Evolutionary conservation across 2,113 vertebrate genomes (phyloP).

Genomic region (Orthonyx spaldingii): DNA sequence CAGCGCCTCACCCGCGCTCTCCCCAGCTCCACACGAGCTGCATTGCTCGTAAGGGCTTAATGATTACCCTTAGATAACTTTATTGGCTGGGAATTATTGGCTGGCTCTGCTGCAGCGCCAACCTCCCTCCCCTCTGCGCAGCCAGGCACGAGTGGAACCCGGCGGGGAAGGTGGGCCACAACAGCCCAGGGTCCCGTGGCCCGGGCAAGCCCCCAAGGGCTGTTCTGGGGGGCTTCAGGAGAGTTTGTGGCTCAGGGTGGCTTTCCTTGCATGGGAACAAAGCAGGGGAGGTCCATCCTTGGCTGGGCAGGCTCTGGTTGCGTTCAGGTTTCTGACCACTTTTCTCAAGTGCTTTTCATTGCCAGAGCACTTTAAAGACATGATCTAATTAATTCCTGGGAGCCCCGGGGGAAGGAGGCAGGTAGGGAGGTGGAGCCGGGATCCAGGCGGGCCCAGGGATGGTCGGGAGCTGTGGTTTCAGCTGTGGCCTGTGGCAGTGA

Average conservation of each 20-base stretch:
- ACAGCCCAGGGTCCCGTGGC: rapidly evolving
- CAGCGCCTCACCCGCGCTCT: neutral
- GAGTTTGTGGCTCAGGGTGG: neutral
- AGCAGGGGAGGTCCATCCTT: neutral
- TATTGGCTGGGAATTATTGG: constrained; percentile 30
- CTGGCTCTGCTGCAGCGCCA: neutral
- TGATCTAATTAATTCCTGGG: neutral
- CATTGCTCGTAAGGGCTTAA: neutral
- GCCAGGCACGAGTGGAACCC: neutral
- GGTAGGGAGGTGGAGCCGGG: neutral
- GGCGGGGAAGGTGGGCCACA: rapidly evolving
- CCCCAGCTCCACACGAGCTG: neutral
- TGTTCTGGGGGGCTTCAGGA: neutral
- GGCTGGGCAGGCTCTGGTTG: neutral
- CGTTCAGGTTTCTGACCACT: neutral
- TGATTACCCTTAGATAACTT: constrained; percentile 38
- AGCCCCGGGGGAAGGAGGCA: neutral
- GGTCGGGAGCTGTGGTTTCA: rapidly evolving
- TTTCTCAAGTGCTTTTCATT: neutral
- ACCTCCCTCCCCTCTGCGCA: neutral
- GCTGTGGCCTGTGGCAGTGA: neutral
- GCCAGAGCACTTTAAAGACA: neutral
- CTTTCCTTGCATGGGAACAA: neutral
- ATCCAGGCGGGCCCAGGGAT: rapidly evolving
- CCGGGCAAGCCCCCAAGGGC: neutral